These are phyloP conservation scores for Oplegnathus fasciatus DNA, from an alignment of 2,113 vertebrate genomes.

Conservation along the genomic window DNA sequence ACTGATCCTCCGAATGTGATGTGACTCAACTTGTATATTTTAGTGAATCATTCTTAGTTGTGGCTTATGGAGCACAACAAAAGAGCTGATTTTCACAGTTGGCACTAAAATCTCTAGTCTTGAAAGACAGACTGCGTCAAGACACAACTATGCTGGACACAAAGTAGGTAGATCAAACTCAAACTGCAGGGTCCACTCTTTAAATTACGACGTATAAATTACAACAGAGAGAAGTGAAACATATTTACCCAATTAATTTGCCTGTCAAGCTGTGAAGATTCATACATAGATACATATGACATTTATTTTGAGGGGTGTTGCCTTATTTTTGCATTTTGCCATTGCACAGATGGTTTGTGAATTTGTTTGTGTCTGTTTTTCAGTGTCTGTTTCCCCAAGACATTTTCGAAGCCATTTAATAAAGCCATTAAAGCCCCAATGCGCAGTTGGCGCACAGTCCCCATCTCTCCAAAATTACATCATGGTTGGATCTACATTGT, in stretches of 20 bases:
- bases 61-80: slow-evolving; percentile 14
- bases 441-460: slow-evolving; percentile 4
- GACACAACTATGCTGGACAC: not conserved
- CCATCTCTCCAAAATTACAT: slow-evolving; percentile 23
- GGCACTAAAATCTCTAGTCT: slow-evolving; percentile 8
- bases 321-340: not conserved
- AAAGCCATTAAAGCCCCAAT: slow-evolving; percentile 39
- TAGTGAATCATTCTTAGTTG: not conserved
- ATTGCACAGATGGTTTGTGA: slow-evolving; percentile 2
- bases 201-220: not conserved
- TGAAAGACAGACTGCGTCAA: slow-evolving; percentile 12
- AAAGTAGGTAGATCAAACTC: slow-evolving; percentile 49
- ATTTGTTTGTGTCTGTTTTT: not conserved
- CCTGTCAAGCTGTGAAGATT: slow-evolving; percentile 17
- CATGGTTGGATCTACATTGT: slow-evolving; percentile 26
- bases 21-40: not conserved
- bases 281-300: not conserved
- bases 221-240: not conserved
- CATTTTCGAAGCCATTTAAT: slow-evolving; percentile 11
- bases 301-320: not conserved
- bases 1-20: not conserved
- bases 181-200: slow-evolving; percentile 30
- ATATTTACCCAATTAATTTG: not conserved
- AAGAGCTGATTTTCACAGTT: slow-evolving; percentile 25
- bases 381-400: not conserved